phyloP scores from a whole-genome alignment of 2,888 invertebrate species.

The Cataglyphis livida region DNA sequence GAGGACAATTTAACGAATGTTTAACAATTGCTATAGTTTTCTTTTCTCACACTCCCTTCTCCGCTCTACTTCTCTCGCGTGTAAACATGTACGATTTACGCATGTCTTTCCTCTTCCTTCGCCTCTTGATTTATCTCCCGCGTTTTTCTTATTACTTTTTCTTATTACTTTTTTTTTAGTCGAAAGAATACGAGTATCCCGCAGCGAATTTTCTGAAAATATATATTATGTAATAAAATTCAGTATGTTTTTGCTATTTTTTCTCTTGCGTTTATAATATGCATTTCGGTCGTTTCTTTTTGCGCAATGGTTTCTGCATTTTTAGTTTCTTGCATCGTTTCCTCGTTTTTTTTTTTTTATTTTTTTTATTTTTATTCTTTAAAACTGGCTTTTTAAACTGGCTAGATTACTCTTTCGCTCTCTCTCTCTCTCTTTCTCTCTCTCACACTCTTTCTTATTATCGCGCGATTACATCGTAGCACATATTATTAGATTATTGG shows the following conservation, averaged over 20 bases:
- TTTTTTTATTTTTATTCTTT: constrained; percentile 37
- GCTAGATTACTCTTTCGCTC: constrained; percentile 29
- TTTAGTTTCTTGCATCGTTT: constrained; percentile 43
- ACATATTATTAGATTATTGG: constrained; percentile 68
- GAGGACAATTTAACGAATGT: constrained; percentile 76
- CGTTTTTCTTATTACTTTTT: constrained; percentile 31
- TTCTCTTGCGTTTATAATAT: constrained; percentile 23
- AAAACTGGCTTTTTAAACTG: constrained; percentile 37
- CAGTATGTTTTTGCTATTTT: constrained; percentile 16
- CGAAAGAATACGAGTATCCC: constrained; percentile 59
- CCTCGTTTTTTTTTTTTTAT: constrained; percentile 39
- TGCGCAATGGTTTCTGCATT: constrained; percentile 17
- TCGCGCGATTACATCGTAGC: constrained; percentile 63
- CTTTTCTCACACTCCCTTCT: constrained; percentile 46
- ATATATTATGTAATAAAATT: constrained; percentile 58
- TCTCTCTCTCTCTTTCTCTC: constrained; percentile 6
- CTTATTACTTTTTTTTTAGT: constrained; percentile 45
- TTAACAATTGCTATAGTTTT: constrained; percentile 75
- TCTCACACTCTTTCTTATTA: constrained; percentile 18
- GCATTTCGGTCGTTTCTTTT: constrained; percentile 40
- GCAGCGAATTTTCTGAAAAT: constrained; percentile 64
- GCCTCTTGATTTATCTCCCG: constrained; percentile 3
- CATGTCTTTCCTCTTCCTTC: constrained; percentile 46
- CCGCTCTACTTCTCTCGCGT: constrained; percentile 35
- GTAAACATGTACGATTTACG: constrained; percentile 53